phyloP scores from a whole-genome alignment of 2,888 invertebrate species.

The Norana najaformis region DNA sequence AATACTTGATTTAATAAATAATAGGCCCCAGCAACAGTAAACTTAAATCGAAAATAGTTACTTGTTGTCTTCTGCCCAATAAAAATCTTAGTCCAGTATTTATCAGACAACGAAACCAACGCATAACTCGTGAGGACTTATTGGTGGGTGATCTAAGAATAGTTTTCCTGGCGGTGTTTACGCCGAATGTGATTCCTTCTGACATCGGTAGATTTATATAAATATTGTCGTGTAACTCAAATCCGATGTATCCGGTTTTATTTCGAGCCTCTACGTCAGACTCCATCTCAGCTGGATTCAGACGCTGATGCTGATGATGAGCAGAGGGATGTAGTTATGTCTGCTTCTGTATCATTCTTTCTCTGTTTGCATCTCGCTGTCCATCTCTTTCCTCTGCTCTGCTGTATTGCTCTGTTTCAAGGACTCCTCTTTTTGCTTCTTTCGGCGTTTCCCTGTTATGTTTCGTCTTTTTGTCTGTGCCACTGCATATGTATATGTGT shows the following conservation, averaged over 20 bases:
- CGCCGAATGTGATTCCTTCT: background rate
- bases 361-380: background rate
- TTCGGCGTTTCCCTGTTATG: too few relatives aligned
- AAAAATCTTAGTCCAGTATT: background rate
- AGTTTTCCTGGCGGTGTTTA: background rate
- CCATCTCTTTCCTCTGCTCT: background rate
- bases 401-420: background rate
- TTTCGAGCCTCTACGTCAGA: background rate
- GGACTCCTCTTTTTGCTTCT: too few relatives aligned
- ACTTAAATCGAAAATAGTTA: background rate
- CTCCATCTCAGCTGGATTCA: background rate
- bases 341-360: too few relatives aligned
- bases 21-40: too few relatives aligned
- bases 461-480: background rate
- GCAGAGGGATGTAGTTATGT: background rate
- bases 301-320: background rate
- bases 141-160: background rate
- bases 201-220: background rate
- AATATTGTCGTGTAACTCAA: background rate
- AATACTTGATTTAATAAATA: background rate
- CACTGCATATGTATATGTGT: too few relatives aligned
- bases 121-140: background rate
- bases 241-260: conserved; percentile 13
- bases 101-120: background rate
- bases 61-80: background rate